phyloP scores from a whole-genome alignment of 2,113 vertebrate genomes.

The Cervus canadensis region DNA sequence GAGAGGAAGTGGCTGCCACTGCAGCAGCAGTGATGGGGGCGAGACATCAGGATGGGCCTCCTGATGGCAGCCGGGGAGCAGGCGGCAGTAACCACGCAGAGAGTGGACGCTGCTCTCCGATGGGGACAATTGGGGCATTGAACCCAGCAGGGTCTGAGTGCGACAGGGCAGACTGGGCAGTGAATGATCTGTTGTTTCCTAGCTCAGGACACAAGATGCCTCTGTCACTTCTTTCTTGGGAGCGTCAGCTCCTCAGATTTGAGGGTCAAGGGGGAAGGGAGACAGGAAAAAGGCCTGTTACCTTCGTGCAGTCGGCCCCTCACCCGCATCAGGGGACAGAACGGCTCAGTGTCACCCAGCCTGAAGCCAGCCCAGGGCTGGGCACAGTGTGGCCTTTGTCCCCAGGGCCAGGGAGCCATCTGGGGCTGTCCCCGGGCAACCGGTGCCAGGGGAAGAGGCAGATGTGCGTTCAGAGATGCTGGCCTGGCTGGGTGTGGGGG shows the following conservation, averaged over 20 bases:
- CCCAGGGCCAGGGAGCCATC: conserved; percentile 60
- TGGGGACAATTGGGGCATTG: conserved; percentile 66
- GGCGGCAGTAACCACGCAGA: conserved; percentile 8
- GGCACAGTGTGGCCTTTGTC: conserved; percentile 73
- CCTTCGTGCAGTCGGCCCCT: conserved; percentile 62
- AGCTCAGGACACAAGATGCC: conserved; percentile 59
- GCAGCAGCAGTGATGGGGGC: neutral
- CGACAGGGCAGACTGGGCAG: conserved; percentile 35
- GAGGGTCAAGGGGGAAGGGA: conserved; percentile 36
- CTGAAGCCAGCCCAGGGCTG: conserved; percentile 37
- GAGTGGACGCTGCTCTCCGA: neutral
- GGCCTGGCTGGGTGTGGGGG: neutral
- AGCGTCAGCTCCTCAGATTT: conserved; percentile 49
- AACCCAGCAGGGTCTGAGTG: conserved; percentile 52
- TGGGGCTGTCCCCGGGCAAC: conserved; percentile 62
- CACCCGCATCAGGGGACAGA: conserved; percentile 59
- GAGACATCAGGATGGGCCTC: conserved; percentile 38
- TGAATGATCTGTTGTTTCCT: conserved; percentile 60
- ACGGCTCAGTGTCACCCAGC: conserved; percentile 65
- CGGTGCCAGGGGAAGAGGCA: conserved; percentile 62
- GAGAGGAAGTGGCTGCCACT: conserved; percentile 37
- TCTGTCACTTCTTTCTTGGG: conserved; percentile 61
- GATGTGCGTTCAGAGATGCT: neutral
- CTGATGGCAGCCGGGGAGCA: conserved; percentile 30
- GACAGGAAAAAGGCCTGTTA: conserved; percentile 61